Evolutionary conservation across 2,888 invertebrate species (phyloP), one percentile per base, ranked within the genome.

Genomic region (Operophtera brumata): DNA sequence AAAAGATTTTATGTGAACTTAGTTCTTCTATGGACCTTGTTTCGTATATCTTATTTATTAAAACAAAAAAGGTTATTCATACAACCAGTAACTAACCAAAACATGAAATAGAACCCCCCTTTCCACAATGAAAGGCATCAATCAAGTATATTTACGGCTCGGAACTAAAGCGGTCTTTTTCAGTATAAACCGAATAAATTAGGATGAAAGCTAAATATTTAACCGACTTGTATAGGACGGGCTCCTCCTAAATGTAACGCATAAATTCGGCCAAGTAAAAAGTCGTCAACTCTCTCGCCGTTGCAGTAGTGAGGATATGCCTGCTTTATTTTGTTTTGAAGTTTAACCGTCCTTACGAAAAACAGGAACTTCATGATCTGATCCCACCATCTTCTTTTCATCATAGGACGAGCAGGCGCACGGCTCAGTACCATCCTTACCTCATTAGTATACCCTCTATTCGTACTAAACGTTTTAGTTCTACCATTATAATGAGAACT

Each of bases 241-340:
- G 78, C 76, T 80, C 79, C 83, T 81, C 77, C 80, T 80, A 86
- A 86, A 86, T 85, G 84, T 84, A 83, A 83, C 84, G 86, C 84
- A 85, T 86, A 85, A 86, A 85, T 82, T 83, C 77, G 77, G 73
- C 76, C 78, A 80, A 82, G 84, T 84, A 85, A 86, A 86, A 86
- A 85, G 78, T 86, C 83, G 82, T 84, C 84, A 84, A 82, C 80
- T 82, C 75, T 65, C 63, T 28, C 44, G 20, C 53, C 59, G 73
- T 50, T 56, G 54, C 66, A 11, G 47, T 68, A 48, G 25, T 44
- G 42, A 67, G 76, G 82, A 82, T 70, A 64, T 10, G 74, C 64
- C 58, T 12, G 10, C 11, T 1, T 9, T n/a, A 11, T 35, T 11
- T 11, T 35, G 10, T 35, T n/a, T n/a, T n/a, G n/a, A n/a, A n/a